phyloP scores from a whole-genome alignment of 2,888 invertebrate genomes.

The Microctonus hyperodae region DNA sequence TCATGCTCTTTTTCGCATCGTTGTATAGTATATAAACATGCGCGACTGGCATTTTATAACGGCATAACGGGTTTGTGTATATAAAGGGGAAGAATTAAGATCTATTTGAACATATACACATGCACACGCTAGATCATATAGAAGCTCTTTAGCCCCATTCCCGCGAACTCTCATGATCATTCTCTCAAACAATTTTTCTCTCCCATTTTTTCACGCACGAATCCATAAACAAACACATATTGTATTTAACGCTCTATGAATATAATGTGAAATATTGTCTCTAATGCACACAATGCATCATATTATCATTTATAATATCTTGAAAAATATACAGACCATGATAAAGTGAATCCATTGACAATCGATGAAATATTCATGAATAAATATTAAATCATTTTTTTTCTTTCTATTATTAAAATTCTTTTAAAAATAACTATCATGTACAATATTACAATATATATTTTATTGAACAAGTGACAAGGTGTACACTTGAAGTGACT shows the following conservation, averaged over 20 bases:
- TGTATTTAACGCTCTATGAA: constrained; percentile 1
- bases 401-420: neutral
- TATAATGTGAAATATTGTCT: too few species aligned
- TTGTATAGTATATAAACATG: constrained; percentile 19
- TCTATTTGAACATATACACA: constrained; percentile 30
- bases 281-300: too few species aligned
- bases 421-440: constrained; percentile 18
- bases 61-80: constrained; percentile 44
- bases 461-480: too few species aligned
- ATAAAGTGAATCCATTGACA: too few species aligned
- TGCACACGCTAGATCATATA: constrained; percentile 37
- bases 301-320: too few species aligned
- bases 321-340: too few species aligned
- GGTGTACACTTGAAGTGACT: neutral
- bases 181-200: neutral
- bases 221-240: constrained; percentile 12
- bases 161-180: constrained; percentile 29
- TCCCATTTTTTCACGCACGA: neutral
- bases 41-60: constrained; percentile 34
- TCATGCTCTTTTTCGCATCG: constrained; percentile 28
- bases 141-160: constrained; percentile 45
- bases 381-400: too few species aligned
- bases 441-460: neutral
- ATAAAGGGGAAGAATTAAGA: constrained; percentile 10
- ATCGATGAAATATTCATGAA: neutral